Evolutionary conservation across 1,140 invertebrate species (phyloP).

Genomic region (Ridgeia piscesae): DNA sequence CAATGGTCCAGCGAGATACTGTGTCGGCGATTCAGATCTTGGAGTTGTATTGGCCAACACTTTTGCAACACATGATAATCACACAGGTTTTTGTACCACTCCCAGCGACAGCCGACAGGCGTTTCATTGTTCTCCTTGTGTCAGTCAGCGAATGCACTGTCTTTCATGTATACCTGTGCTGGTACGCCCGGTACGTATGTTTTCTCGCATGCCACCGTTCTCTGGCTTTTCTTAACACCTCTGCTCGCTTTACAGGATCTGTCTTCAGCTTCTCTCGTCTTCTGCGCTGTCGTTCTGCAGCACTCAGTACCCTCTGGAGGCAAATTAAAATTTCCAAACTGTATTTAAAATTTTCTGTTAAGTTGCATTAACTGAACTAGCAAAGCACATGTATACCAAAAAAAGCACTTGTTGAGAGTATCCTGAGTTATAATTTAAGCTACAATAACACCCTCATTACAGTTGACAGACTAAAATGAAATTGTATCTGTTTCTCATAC

Average conservation of each 20-base stretch:
- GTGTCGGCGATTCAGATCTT: neutral
- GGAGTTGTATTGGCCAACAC: neutral
- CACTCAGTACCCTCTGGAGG: neutral
- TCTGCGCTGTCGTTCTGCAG: neutral
- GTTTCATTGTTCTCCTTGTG: neutral
- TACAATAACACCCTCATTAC: too few species aligned
- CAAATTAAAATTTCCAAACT: neutral
- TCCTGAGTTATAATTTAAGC: too few species aligned
- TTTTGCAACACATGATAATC: neutral
- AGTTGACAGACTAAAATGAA: too few species aligned
- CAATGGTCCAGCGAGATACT: too few species aligned
- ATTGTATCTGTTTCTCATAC: too few species aligned
- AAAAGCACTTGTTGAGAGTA: too few species aligned
- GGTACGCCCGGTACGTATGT: neutral
- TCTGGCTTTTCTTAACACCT: neutral
- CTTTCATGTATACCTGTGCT: neutral
- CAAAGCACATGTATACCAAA: too few species aligned
- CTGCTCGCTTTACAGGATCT: neutral
- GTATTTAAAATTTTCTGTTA: neutral
- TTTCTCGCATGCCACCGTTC: neutral
- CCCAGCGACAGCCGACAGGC: neutral
- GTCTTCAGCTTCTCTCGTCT: neutral
- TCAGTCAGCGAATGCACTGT: neutral
- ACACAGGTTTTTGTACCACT: neutral
- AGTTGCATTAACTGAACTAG: too few species aligned